Percentiles rank a stretch among this genome's conserved stretches.
phyloP scores from a whole-genome alignment of 2,797 vertebrate genomes.

The Carduelis carduelis region DNA sequence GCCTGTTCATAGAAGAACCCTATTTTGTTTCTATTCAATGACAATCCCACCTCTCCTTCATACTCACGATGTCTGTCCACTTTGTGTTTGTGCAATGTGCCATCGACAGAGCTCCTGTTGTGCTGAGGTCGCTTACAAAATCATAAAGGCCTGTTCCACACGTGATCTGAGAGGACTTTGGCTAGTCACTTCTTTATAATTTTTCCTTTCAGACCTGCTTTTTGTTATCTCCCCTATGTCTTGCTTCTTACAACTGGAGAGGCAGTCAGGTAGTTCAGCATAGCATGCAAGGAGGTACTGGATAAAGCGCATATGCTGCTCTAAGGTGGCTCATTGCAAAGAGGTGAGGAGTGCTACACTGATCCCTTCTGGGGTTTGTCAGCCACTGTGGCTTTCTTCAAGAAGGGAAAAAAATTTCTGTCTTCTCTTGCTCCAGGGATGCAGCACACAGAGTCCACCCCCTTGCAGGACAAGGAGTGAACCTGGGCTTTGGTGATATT shows the following conservation, averaged over 20 bases:
- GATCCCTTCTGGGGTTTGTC: neutral
- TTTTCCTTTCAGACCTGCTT: conserved; percentile 29
- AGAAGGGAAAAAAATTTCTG: neutral
- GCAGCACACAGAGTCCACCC: conserved; percentile 97
- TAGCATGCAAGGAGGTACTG: neutral
- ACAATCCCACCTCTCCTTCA: neutral
- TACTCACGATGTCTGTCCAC: neutral
- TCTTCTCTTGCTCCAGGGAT: conserved; percentile 78
- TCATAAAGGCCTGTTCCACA: neutral
- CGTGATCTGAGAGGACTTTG: neutral
- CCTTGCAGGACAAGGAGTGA: conserved; percentile 95
- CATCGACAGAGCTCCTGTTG: neutral
- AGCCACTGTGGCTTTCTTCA: neutral
- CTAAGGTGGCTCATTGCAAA: neutral
- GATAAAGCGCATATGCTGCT: neutral
- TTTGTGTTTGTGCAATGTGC: neutral
- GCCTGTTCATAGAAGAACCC: neutral
- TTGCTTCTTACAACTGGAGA: neutral
- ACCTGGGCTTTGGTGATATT: conserved; percentile 96
- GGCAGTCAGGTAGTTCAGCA: neutral
- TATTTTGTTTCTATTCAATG: neutral
- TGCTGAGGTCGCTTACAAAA: neutral
- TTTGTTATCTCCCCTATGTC: neutral
- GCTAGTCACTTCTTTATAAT: neutral
- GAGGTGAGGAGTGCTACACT: neutral